Conservation (phyloP, 1,140 invertebrate species). For the Temnothorax longispinosus region DNA sequence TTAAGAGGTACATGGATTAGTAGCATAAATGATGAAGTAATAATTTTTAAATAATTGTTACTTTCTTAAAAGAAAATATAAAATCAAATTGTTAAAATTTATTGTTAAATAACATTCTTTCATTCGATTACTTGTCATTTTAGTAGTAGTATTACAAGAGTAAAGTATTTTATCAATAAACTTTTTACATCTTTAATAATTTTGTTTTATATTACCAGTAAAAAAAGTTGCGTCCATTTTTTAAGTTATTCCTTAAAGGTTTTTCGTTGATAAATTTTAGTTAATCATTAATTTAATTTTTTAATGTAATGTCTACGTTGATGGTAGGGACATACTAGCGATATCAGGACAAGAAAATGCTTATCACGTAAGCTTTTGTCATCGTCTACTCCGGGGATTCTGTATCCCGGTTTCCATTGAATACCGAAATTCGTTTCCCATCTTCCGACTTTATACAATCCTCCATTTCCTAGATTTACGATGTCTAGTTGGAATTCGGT, state of each 20-base stretch:
- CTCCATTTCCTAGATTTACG: slow-evolving; percentile 89
- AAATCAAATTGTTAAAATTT: background rate
- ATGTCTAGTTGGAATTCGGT: slow-evolving; percentile 92
- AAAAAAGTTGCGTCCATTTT: background rate
- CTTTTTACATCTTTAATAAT: background rate
- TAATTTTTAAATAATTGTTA: background rate
- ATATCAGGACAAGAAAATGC: slow-evolving; percentile 93
- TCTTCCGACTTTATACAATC: slow-evolving; percentile 89
- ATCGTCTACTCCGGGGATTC: slow-evolving; percentile 80
- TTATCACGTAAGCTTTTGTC: slow-evolving; percentile 90
- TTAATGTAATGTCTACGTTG: slow-evolving; percentile 65
- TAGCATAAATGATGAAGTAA: background rate
- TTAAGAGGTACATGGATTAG: background rate
- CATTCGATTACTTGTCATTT: background rate
- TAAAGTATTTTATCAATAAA: background rate
- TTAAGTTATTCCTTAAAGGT: too few species aligned
- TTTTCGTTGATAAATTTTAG: background rate
- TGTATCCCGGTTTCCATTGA: slow-evolving; percentile 84
- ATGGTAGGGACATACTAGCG: slow-evolving; percentile 87
- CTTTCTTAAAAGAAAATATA: background rate
- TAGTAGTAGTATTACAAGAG: too few species aligned
- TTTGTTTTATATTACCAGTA: background rate
- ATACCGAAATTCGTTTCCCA: slow-evolving; percentile 88
- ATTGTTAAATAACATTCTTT: background rate
- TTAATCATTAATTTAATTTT: background rate